Percentiles rank a stretch among this genome's conserved stretches.
phyloP scores from a whole-genome alignment of 2,888 invertebrate genomes.

The Phyllotreta striolata region DNA sequence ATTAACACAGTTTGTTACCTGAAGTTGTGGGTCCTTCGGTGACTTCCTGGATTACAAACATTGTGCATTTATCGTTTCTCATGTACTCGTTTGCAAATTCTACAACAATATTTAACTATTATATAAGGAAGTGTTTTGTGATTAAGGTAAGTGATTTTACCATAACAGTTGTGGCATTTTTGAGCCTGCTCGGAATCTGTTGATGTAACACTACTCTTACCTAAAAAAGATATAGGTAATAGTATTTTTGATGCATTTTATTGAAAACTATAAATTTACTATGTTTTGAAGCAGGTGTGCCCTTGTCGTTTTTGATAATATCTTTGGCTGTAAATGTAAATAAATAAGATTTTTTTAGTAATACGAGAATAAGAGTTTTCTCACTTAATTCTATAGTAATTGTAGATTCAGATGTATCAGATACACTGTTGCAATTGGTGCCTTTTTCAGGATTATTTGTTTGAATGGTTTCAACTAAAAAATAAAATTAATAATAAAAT shows the following conservation, averaged over 20 bases:
- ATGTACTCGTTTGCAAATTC: not conserved
- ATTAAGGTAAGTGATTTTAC: not conserved
- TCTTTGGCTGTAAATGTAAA: not conserved
- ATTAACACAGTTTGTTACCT: too few relatives aligned
- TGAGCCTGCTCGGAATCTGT: too few relatives aligned
- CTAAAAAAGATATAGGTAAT: too few relatives aligned
- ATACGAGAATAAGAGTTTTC: not conserved
- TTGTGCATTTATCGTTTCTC: not conserved
- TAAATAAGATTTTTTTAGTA: not conserved
- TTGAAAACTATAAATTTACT: too few relatives aligned
- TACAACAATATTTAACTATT: not conserved
- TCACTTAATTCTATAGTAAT: conserved; percentile 4
- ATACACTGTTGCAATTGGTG: not conserved
- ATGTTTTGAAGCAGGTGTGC: not conserved
- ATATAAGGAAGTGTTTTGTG: too few relatives aligned
- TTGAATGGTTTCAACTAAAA: too few relatives aligned
- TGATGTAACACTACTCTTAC: too few relatives aligned
- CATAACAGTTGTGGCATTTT: not conserved
- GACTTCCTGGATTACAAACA: conserved; percentile 4
- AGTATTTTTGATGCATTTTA: too few relatives aligned
- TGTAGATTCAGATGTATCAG: not conserved
- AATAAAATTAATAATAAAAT: too few relatives aligned
- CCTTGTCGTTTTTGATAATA: not conserved
- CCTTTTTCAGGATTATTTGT: too few relatives aligned
- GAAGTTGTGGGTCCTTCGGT: not conserved